Base-by-base conservation (phyloP, 2,797 vertebrate species). In the Chelon auratus region DNA sequence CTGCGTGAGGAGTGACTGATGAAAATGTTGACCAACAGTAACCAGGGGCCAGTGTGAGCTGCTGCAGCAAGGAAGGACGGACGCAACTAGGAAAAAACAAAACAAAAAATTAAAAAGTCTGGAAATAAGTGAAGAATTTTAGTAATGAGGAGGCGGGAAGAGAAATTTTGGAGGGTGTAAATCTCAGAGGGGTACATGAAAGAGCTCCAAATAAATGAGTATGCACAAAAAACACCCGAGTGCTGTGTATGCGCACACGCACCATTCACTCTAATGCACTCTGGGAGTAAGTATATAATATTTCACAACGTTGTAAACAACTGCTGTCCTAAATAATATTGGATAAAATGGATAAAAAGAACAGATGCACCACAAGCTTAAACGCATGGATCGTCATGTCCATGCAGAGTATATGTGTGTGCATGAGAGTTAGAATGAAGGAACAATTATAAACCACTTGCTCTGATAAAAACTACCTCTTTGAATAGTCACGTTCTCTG, bases 101-200 rank as follows among this genome's bases (percentile, higher is more conserved):
- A 58, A 87, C 72, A 68, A 77, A 82, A 8, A 33, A 33, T 6
- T 5, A 33, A 33, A 33, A 33, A 33, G 30, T 33, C 30, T 33
- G 5, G 7, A 33, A 33, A 33, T 33, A 33, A 33, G 55, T 0
- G 53, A 36, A 58, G 17, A 62, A 65, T 82, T 81, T 78, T 50
- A 48, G 81, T 87, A 85, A 91, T 78, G 83, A 88, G 78, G 81
- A 75, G 68, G 71, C 37, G 17, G 50, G 42, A 64, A 57, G 62
- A 64, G 50, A 48, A 77, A 62, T 74, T 75, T 78, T 53, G 24
- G 64, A 56, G 64, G 26, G 42, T 72, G 67, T 61, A 71, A 81
- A 71, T 77, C 86, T 73, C 80, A 61, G 42, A 79, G 62, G 82
- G 79, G 53, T 39, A 80, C 72, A 82, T 80, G 67, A 87, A 86